These are phyloP conservation scores for Drosophila parthenogenetica DNA, from an alignment of 2,888 invertebrate genomes.

Conservation along the genomic window DNA sequence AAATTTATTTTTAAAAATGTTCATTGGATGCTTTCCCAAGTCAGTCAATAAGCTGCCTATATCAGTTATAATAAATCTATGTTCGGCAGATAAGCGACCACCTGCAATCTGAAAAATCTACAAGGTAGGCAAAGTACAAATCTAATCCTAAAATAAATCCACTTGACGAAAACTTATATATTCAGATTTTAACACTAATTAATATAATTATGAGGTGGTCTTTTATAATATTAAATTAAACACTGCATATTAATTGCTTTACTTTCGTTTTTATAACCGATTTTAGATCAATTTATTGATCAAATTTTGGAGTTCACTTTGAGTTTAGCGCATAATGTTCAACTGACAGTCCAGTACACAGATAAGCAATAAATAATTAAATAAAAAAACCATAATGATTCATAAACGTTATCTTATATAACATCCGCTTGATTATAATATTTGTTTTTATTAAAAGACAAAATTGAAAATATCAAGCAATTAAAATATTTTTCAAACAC, in stretches of 20 bases:
- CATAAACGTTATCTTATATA: slow-evolving; percentile 11
- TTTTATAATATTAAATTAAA: neutral
- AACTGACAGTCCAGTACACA: slow-evolving; percentile 1
- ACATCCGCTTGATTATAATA: slow-evolving; percentile 6
- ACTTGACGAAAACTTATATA: neutral
- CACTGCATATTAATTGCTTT: neutral
- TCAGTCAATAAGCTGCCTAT: neutral
- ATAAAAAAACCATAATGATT: neutral
- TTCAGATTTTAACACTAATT: neutral
- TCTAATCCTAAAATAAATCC: slow-evolving; percentile 11
- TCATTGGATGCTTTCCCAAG: neutral
- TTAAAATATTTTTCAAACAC: neutral
- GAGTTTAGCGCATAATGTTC: slow-evolving; percentile 3
- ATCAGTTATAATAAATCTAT: slow-evolving; percentile 7
- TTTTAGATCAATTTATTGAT: neutral
- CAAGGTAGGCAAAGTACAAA: slow-evolving; percentile 4
- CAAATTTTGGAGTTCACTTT: neutral
- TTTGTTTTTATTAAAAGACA: neutral
- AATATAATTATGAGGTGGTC: slow-evolving; percentile 2
- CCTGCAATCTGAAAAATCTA: neutral
- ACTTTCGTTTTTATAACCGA: neutral
- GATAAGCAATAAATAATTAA: slow-evolving; percentile 28
- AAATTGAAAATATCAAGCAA: neutral
- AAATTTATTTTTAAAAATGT: neutral
- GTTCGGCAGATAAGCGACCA: neutral